Evolutionary conservation across 2,888 invertebrate species (phyloP), one percentile per base, ranked within the genome.

Genomic region (Rutpela maculata): DNA sequence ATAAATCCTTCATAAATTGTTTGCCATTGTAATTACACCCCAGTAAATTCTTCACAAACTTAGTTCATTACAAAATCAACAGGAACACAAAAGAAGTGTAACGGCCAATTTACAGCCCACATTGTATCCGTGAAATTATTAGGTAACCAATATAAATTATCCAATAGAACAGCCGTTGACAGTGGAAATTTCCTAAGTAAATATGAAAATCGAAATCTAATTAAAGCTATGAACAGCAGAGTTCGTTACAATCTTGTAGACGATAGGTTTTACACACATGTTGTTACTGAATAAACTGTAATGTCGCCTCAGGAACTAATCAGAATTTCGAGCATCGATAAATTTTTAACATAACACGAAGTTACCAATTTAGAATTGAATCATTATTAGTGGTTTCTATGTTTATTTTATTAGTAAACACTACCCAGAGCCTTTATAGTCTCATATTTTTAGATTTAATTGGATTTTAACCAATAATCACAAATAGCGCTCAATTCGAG

Each of bases 151-250:
- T n/a, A 50, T 50, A 50, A 50, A 50, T 50, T 50, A n/a, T 50
- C 15, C 50, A 50, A 50, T n/a, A 50, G n/a, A 15, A n/a, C 15
- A 50, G 50, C 50, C 15, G n/a, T 50, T 50, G 50, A 50, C 50
- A 50, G 15, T 17, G 50, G n/a, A n/a, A 50, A 50, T 5, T 50
- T n/a, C n/a, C 7, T 50, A 50, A 50, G 50, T 50, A 50, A 50
- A 50, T 50, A 50, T 50, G n/a, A 50, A 50, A 50, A 50, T 50
- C 50, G 50, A 50, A 50, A 50, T 50, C n/a, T 50, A 50, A 50
- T 50, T 50, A 50, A n/a, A 6, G 50, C 50, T 5, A 3, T 50
- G 5, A 50, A n/a, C 50, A 50, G 15, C n/a, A 17, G n/a, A 6
- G 50, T 43, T 43, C 43, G 15, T 43, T 43, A 43, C 10, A 43